These are phyloP conservation scores for Prosopocoilus inquinatus DNA, from an alignment of 2,888 invertebrate species.

Conservation along the genomic window DNA sequence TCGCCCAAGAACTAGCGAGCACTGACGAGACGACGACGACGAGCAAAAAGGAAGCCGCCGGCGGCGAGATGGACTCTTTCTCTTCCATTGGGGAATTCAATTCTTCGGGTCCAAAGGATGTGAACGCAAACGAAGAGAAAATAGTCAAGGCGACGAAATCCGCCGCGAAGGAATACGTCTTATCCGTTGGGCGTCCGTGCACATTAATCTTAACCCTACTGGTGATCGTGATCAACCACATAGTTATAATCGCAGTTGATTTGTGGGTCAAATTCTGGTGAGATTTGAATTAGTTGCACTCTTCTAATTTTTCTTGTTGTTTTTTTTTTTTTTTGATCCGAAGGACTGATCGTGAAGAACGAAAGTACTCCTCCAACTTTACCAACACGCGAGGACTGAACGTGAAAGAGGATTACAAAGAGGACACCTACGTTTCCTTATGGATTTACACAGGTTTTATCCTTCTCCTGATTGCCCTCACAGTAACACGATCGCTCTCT, in stretches of 20 bases:
- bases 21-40: conserved; percentile 22
- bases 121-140: conserved; percentile 42
- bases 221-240: conserved; percentile 36
- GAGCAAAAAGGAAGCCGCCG: background rate
- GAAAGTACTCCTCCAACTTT: conserved; percentile 5
- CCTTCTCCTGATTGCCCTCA: conserved; percentile 41
- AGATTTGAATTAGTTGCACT: background rate
- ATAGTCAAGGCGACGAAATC: conserved; percentile 22
- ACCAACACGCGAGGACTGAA: background rate
- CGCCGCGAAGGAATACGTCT: conserved; percentile 38
- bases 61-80: background rate
- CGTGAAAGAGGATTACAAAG: background rate
- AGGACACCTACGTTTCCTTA: conserved; percentile 34
- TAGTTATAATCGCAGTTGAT: conserved; percentile 38
- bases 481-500: conserved; percentile 61
- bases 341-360: conserved; percentile 41
- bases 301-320: background rate
- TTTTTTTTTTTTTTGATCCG: conserved; percentile 11
- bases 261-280: conserved; percentile 44
- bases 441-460: conserved; percentile 48
- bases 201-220: conserved; percentile 27
- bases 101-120: background rate
- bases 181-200: conserved; percentile 33
- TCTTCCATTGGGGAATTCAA: background rate
- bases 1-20: conserved; percentile 33